Base-by-base conservation (phyloP, 2,797 vertebrate genomes). In the Pogoniulus pusillus region DNA sequence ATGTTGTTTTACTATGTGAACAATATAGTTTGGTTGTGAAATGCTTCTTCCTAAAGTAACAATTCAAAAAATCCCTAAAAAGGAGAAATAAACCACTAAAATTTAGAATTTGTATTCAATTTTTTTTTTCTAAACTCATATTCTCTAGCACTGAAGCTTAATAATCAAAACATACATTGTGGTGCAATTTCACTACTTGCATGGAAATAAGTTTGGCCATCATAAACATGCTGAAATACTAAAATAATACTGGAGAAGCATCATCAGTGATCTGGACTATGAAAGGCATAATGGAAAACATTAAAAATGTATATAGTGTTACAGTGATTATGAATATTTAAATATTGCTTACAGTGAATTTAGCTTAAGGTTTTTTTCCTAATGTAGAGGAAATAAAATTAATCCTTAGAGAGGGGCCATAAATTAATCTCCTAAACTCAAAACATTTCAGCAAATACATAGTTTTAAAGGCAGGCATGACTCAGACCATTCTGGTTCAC, bases 1-100 rank as follows among this genome's bases (percentile, higher is more conserved):
- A 97, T 9, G 97, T 93, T 92, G 35, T 39, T 85, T 89, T 87
- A 49, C 81, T 83, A 37, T 58, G 88, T 89, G 24, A 73, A 45
- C 73, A 65, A 91, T 91, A 62, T 30, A 35, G 49, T 82, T 85
- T 83, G 39, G 51, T 39, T 5, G 9, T 79, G 26, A 76, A 89
- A 55, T 87, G 23, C 11, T 90, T 81, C 20, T 78, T 49, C 45
- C 26, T 84, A 55, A 90, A 11, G 43, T 81, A 27, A 82, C 71
- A 74, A 68, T 54, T 65, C 14, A 45, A 43, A 39, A 70, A 72
- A 5, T 10, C 12, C 8, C 12, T 51, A 32, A 69, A 70, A 73
- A 57, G 29, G 26, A 53, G 63, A 85, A 78, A 51, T 49, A n/a
- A 49, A 73, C n/a, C 10, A 2, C 19, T 39, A 12, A 35, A 55